Evolutionary conservation across 2,797 vertebrate species (phyloP).

Genomic region (Bovichtus diacanthus): DNA sequence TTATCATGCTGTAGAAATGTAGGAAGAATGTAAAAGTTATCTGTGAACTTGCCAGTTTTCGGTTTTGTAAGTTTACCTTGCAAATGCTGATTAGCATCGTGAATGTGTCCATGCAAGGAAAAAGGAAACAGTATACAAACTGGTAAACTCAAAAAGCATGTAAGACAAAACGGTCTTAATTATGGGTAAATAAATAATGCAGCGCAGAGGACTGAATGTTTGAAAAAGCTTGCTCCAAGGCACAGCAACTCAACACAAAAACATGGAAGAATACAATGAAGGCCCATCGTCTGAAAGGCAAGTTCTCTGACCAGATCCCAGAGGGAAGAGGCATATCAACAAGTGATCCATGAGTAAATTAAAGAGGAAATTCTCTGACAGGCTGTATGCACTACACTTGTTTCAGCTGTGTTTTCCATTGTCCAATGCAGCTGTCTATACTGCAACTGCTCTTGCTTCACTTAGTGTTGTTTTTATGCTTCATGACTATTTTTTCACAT

Average conservation of each 20-base stretch:
- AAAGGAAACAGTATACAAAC: conserved; percentile 1
- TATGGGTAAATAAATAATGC: conserved; percentile 15
- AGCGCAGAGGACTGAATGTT: background rate
- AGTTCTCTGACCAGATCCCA: background rate
- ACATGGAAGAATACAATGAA: background rate
- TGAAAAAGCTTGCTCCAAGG: background rate
- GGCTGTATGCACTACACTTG: background rate
- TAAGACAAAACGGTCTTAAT: conserved; percentile 17
- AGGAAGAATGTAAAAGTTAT: background rate
- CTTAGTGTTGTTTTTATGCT: conserved; percentile 3
- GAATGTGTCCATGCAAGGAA: background rate
- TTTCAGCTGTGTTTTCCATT: conserved; percentile 17
- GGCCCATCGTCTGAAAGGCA: background rate
- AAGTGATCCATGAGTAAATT: conserved; percentile 12
- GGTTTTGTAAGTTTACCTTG: background rate
- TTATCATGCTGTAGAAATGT: background rate
- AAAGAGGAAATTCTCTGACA: conserved; percentile 23
- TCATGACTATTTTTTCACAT: background rate
- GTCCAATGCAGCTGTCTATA: conserved; percentile 19
- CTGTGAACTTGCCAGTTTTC: background rate
- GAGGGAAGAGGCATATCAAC: conserved; percentile 12
- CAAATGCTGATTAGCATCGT: background rate
- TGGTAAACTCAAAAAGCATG: background rate
- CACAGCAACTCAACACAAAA: conserved; percentile 4
- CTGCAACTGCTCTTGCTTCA: conserved; percentile 11